Evolutionary conservation across 2,888 invertebrate genomes (phyloP).

Genomic region (Pegoplata infirma): DNA sequence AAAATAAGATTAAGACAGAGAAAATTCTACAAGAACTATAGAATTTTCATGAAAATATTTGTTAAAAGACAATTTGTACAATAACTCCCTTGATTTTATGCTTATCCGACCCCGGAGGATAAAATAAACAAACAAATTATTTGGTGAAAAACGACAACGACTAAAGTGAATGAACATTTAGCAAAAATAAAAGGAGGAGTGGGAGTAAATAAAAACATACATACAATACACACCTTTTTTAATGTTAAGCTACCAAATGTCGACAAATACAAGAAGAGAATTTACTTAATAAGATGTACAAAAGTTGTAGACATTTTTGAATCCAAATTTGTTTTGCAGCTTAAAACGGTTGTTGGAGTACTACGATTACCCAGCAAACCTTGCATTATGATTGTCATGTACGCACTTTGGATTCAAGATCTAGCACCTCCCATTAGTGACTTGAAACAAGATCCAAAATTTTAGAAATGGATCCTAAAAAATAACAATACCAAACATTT

Average conservation of each 20-base stretch:
- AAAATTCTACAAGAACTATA: background rate
- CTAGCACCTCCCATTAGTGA: too few species aligned
- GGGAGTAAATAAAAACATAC: background rate
- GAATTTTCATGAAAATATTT: slow-evolving; percentile 28
- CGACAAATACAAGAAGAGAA: slow-evolving; percentile 7
- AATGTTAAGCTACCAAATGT: background rate
- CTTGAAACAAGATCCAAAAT: too few species aligned
- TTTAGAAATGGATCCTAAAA: too few species aligned
- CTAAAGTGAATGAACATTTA: background rate
- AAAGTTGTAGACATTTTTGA: background rate
- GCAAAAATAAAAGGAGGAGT: background rate
- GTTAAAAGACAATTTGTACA: slow-evolving; percentile 35
- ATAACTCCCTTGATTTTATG: slow-evolving; percentile 57
- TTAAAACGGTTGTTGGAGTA: background rate
- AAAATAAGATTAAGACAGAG: slow-evolving; percentile 19
- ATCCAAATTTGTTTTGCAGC: background rate
- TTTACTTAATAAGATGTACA: background rate
- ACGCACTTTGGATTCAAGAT: too few species aligned
- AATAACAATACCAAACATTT: too few species aligned
- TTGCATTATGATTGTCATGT: too few species aligned
- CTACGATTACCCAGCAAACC: background rate
- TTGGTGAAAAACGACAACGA: slow-evolving; percentile 51
- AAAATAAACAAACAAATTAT: slow-evolving; percentile 65
- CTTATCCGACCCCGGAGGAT: slow-evolving; percentile 60
- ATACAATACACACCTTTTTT: background rate